Percentiles rank a stretch among this genome's conserved stretches.
Conservation (phyloP, 2,797 vertebrate species). For the Cottoperca gobio region DNA sequence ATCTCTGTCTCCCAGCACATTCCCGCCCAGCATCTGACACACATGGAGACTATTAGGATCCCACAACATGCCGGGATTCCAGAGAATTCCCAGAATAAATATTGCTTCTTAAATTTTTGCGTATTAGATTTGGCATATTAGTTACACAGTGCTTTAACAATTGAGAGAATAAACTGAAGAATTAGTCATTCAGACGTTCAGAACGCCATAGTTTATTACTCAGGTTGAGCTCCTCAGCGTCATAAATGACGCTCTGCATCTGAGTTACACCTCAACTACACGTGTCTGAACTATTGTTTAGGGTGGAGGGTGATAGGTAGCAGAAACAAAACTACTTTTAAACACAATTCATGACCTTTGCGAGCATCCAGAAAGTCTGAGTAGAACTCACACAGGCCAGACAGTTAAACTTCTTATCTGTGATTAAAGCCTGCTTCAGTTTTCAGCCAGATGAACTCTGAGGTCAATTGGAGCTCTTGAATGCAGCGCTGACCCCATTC, state of each 20-base stretch:
- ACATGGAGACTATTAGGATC: slow-evolving; percentile 49
- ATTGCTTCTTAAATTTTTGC: not conserved
- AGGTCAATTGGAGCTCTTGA: slow-evolving; percentile 35
- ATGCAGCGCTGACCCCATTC: slow-evolving; percentile 26
- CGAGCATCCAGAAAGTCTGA: not conserved
- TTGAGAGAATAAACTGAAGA: slow-evolving; percentile 2
- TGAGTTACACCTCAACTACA: too few relatives aligned
- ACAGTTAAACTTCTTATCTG: slow-evolving; percentile 51
- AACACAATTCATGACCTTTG: not conserved
- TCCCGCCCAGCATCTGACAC: slow-evolving; percentile 24
- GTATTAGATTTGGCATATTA: not conserved
- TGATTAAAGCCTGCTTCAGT: slow-evolving; percentile 40
- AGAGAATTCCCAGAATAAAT: slow-evolving; percentile 42
- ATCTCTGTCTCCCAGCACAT: slow-evolving; percentile 23
- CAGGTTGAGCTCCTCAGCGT: too few relatives aligned
- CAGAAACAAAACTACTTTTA: not conserved
- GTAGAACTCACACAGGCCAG: slow-evolving; percentile 15
- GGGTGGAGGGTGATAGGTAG: too few relatives aligned
- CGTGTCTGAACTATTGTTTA: too few relatives aligned
- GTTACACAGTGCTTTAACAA: not conserved
- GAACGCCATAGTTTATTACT: too few relatives aligned
- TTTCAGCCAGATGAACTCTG: slow-evolving; percentile 45
- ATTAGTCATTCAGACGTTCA: not conserved
- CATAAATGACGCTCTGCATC: too few relatives aligned
- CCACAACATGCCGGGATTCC: slow-evolving; percentile 41